Evolutionary conservation across 2,113 vertebrate species (phyloP), one percentile per base, ranked within the genome.

Genomic region (Rattus rattus): DNA sequence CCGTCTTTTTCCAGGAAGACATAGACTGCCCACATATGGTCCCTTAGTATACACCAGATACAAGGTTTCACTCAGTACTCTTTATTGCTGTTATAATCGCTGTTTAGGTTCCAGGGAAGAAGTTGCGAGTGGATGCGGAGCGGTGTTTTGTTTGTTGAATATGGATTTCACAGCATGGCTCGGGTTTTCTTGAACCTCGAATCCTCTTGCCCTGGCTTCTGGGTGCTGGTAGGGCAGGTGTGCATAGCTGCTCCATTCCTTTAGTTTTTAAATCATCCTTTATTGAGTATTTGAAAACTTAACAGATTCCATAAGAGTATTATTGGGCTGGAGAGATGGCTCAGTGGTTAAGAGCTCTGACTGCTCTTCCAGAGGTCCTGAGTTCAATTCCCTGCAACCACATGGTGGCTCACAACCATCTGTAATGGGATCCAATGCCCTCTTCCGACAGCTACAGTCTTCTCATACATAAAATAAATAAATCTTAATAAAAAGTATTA

Each of bases 261-360:
- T 94, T 65, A 28, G 17, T 88, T 84, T 95, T 81, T 70, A 95
- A 93, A 72, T 6, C 70, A 81, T 39, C 76, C 80, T 90, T 84
- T 70, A 47, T 17, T 52, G 30, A 92, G 24, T 63, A 70, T 70
- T 89, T 91, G 88, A n/a, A 69, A 73, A 65, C 36, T 80, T 65
- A 24, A 65, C 84, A 39, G 65, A 17, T 80, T 92, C 77, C 39
- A 76, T 91, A 83, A 91, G 17, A 80, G 36, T 72, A 72, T 77
- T 88, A 43, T 43, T 43, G 43, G 43, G 43, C 43, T 43, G 43
- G 43, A 43, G 43, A 43, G 43, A 43, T 43, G 43, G 43, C 43
- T 43, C 43, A 43, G 43, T 43, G 43, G 43, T 43, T 43, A 43
- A 43, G 43, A 43, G 43, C 43, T 43, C 43, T 43, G 43, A 43